These are phyloP conservation scores for Plutomurus gul DNA, from an alignment of 1,140 invertebrate species.

Conservation along the genomic window DNA sequence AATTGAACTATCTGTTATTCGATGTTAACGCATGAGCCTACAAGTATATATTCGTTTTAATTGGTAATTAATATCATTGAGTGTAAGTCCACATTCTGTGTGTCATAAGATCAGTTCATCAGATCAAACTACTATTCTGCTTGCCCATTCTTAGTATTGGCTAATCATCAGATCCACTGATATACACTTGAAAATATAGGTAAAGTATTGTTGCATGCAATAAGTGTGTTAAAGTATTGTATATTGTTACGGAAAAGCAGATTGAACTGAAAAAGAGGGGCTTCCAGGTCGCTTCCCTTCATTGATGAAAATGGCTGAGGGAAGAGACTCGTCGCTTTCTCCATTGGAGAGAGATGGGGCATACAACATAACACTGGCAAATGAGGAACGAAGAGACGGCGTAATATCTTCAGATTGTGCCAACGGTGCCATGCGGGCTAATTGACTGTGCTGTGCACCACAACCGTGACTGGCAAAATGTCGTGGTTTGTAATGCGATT, in stretches of 20 bases:
- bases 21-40: too few species aligned
- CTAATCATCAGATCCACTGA: too few species aligned
- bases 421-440: conserved; percentile 40
- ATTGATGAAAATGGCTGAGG: conserved; percentile 29
- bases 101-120: too few species aligned
- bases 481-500: conserved; percentile 41
- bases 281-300: conserved; percentile 4
- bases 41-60: too few species aligned
- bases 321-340: conserved; percentile 36
- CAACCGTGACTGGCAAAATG: conserved; percentile 42
- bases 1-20: too few species aligned
- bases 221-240: too few species aligned
- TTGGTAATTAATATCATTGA: too few species aligned
- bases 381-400: conserved; percentile 53
- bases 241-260: conserved; percentile 38
- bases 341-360: conserved; percentile 20
- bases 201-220: too few species aligned
- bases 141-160: too few species aligned
- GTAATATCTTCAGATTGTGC: conserved; percentile 52
- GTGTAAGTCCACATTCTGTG: too few species aligned
- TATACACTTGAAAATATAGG: too few species aligned
- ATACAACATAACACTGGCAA: conserved; percentile 48
- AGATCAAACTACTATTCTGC: too few species aligned
- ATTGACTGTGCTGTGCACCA: not conserved
- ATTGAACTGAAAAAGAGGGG: conserved; percentile 36